Evolutionary conservation across 2,888 invertebrate species (phyloP), one percentile per base, ranked within the genome.

Genomic region (Drosophila putrida): DNA sequence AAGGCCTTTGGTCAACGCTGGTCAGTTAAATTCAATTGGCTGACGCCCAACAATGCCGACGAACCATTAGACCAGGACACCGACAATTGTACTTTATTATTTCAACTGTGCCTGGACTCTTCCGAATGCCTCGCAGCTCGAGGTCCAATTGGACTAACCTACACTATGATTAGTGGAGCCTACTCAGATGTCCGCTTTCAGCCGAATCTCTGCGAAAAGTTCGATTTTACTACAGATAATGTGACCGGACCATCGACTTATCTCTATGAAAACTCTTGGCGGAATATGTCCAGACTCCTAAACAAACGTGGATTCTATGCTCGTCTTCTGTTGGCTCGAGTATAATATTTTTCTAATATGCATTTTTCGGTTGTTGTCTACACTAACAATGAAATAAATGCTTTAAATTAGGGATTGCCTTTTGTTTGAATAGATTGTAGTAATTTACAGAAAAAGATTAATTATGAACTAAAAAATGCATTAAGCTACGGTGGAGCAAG

Each of bases 181-280:
- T 39, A 58, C 36, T 69, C 72, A 9, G 78, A 73, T 3, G 58
- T 78, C 0, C 47, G 39, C 1, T 80, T 80, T 9, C 39, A 25
- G 44, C 43, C 63, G 25, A 80, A 80, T 54, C 36, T 80, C 1
- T 69, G 72, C 35, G 67, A 77, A 20, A 70, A 68, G 0, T 69
- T 6, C 4, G 68, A 69, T 4, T 80, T 66, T 28, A 31, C 46
- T 2, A 2, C 15, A 0, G 38, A 64, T 0, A 44, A 66, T 25
- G 0, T 11, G 4, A 0, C 10, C 0, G 68, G 74, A 1, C 79
- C 79, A 0, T 2, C 47, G 2, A 25, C 53, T 4, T 0, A 51
- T 0, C 4, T 79, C 10, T 79, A 79, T 27, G 28, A 60, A 6
- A 74, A 69, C 28, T 44, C 44, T 2, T 47, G 15, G 43, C 4